Evolutionary conservation across 2,888 invertebrate species (phyloP).

Genomic region (Aromia moschata): DNA sequence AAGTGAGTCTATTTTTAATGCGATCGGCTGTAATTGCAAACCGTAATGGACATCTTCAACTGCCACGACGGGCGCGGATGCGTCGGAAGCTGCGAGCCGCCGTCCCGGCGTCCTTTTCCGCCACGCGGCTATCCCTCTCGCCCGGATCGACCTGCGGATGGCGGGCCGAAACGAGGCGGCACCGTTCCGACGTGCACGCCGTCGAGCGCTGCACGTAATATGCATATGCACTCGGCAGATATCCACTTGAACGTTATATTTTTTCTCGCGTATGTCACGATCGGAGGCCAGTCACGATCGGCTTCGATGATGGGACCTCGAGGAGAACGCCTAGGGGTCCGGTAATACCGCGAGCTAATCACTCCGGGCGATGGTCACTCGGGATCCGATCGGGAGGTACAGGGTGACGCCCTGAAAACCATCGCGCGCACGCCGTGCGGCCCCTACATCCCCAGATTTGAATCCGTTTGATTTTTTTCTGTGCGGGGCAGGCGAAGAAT

Average conservation of each 20-base stretch:
- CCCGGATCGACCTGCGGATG: slow-evolving; percentile 34
- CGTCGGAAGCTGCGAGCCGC: slow-evolving; percentile 58
- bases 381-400: slow-evolving; percentile 38
- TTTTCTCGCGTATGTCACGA: slow-evolving; percentile 59
- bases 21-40: slow-evolving; percentile 52
- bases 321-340: slow-evolving; percentile 54
- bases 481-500: too few relatives aligned
- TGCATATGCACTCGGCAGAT: slow-evolving; percentile 57
- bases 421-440: too few relatives aligned
- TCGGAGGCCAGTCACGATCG: slow-evolving; percentile 59
- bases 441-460: too few relatives aligned
- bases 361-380: slow-evolving; percentile 53
- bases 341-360: slow-evolving; percentile 57
- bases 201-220: slow-evolving; percentile 47
- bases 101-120: slow-evolving; percentile 51
- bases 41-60: slow-evolving; percentile 56
- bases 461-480: too few relatives aligned
- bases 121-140: slow-evolving; percentile 45
- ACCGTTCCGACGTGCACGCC: slow-evolving; percentile 34
- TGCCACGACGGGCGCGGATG: slow-evolving; percentile 54
- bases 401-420: too few relatives aligned
- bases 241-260: slow-evolving; percentile 56
- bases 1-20: slow-evolving; percentile 51
- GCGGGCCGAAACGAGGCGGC: slow-evolving; percentile 38
- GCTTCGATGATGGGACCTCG: slow-evolving; percentile 54